A percentile compares a stretch with the other conserved stretches of the same genome.
Evolutionary conservation across 2,888 invertebrate genomes (phyloP).

Genomic region (Drosophila ezoana): DNA sequence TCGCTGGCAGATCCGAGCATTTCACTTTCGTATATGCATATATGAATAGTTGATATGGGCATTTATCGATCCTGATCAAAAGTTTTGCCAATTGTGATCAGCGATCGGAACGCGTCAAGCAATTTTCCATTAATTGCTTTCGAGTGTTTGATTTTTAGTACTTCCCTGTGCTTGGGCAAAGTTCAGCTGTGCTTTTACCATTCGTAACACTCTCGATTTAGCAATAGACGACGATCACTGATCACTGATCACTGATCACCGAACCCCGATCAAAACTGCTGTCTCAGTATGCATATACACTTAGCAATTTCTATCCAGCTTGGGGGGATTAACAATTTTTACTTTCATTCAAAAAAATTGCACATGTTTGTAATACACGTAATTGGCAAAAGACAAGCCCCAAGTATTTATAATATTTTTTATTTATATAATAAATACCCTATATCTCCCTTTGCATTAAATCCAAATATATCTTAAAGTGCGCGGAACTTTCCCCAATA

Average conservation of each 20-base stretch:
- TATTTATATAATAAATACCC: no score
- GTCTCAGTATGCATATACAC: not conserved
- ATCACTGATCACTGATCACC: constrained; percentile 2
- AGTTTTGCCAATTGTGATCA: not conserved
- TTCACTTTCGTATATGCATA: constrained; percentile 22
- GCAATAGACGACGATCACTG: not conserved
- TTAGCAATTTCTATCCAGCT: not conserved
- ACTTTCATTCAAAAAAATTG: not conserved
- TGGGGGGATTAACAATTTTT: constrained; percentile 2
- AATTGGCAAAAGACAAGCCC: no score
- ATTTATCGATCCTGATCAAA: constrained; percentile 2
- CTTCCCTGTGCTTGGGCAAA: constrained; percentile 46
- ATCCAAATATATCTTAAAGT: no score
- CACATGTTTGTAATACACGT: no score
- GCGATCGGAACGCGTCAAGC: constrained; percentile 3
- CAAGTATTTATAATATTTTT: no score
- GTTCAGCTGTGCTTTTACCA: constrained; percentile 34
- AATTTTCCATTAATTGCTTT: constrained; percentile 33
- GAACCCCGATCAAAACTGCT: not conserved
- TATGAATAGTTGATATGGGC: constrained; percentile 8
- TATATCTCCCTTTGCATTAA: no score
- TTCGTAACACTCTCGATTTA: constrained; percentile 18
- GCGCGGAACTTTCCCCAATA: no score
- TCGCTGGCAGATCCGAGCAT: not conserved
- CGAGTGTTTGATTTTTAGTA: constrained; percentile 30